phyloP scores from a whole-genome alignment of 1,140 invertebrate species.

The Geopemphigus sp. region DNA sequence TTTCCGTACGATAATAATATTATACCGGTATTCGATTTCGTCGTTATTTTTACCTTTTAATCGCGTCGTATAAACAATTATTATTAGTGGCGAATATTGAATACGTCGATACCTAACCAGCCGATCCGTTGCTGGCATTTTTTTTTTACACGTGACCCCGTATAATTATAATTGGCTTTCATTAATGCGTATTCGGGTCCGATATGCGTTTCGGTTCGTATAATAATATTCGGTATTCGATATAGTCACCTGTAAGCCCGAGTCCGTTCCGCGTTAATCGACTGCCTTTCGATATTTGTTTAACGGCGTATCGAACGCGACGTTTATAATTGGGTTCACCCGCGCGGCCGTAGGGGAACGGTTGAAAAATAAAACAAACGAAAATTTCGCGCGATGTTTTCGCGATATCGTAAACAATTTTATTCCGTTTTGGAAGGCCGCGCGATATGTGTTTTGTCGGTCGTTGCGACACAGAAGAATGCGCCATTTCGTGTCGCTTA shows the following conservation, averaged over 20 bases:
- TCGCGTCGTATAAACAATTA: too few relatives aligned
- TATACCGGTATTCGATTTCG: too few relatives aligned
- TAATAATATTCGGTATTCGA: background rate
- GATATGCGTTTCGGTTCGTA: background rate
- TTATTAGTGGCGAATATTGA: background rate
- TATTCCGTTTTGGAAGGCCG: background rate
- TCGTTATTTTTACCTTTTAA: too few relatives aligned
- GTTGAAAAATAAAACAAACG: background rate
- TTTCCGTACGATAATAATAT: too few relatives aligned
- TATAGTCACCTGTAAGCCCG: too few relatives aligned
- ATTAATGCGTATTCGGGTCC: background rate
- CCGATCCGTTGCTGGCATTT: background rate
- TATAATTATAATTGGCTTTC: background rate
- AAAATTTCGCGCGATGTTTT: background rate
- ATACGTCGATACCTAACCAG: background rate
- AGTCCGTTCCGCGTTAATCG: background rate
- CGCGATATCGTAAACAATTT: background rate
- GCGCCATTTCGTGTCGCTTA: too few relatives aligned
- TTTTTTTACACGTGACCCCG: background rate
- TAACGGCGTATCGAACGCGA: background rate
- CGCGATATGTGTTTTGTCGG: too few relatives aligned
- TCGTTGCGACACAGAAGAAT: too few relatives aligned
- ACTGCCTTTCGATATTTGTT: background rate
- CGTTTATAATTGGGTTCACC: background rate
- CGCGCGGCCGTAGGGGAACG: background rate